Evolutionary conservation across 2,113 vertebrate genomes (phyloP), one percentile per base, ranked within the genome.

Genomic region (Gambusia holbrooki): DNA sequence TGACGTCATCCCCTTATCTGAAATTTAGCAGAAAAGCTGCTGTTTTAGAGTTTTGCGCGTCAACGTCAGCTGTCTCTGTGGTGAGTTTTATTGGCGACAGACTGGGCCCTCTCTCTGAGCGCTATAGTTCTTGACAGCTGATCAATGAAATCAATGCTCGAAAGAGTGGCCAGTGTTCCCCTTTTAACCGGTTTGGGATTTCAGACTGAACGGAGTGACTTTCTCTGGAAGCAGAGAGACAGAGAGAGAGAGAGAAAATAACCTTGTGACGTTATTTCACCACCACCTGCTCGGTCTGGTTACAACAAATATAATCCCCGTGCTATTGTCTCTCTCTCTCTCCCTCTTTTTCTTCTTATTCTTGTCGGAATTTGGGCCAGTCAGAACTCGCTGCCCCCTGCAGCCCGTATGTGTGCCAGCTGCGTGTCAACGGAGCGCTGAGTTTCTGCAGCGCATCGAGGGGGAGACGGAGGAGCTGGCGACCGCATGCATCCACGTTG

Each of bases 401-500:
- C 76, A 71, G 79, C 64, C 35, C 32, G n/a, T 45, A 33, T 71
- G 15, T 66, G 70, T 84, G 81, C 76, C 82, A 85, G 37, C 80
- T 77, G 79, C 74, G 54, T 28, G 19, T 70, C 61, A 69, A 40
- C 66, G 51, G 29, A 67, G 72, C 40, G 12, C 13, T 70, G 71
- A 62, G 45, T 62, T 73, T 76, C 66, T 64, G 71, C 80, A 29
- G 75, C 70, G 37, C 51, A 73, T 69, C 35, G 63, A 72, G 42
- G 45, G 67, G 17, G 19, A 33, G 32, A 69, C 15, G 51, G 13
- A 69, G 51, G 83, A 69, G 51, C 78, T 60, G 73, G 42, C 35
- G 37, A 29, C 40, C 67, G 66, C 68, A 69, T 42, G 66, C 22
- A 13, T 67, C 69, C 0, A 1, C 60, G 13, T 42, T 27, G 27